phyloP scores from a whole-genome alignment of 2,797 vertebrate genomes.

The Graptemys geographica region DNA sequence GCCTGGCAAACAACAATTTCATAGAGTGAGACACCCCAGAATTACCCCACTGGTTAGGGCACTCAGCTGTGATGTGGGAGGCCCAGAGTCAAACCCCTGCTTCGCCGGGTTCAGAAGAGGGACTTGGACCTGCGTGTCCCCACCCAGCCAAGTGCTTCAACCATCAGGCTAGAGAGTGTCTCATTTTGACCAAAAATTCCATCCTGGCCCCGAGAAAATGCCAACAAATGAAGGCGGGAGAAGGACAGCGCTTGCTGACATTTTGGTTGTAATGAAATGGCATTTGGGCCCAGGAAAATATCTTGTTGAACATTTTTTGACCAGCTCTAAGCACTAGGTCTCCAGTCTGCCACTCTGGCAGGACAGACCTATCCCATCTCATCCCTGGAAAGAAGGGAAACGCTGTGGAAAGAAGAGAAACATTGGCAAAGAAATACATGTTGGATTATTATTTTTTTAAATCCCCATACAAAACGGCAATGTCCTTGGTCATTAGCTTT shows the following conservation, averaged over 20 bases:
- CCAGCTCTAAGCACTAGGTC: background rate
- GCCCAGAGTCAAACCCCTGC: background rate
- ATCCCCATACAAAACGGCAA: slow-evolving; percentile 61
- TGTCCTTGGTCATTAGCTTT: slow-evolving; percentile 68
- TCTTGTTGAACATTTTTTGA: background rate
- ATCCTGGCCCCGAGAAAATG: background rate
- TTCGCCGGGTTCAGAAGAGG: background rate
- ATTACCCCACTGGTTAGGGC: background rate
- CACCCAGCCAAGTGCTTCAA: background rate
- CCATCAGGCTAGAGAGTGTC: background rate
- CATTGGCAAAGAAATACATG: slow-evolving; percentile 29
- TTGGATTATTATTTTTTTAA: slow-evolving; percentile 1
- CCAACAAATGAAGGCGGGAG: background rate
- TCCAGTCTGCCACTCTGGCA: background rate
- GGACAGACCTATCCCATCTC: slow-evolving; percentile 2
- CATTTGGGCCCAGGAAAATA: background rate
- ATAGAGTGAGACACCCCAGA: background rate
- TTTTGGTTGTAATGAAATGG: background rate
- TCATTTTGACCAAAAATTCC: background rate
- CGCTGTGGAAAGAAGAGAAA: slow-evolving; percentile 41
- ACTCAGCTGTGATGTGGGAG: background rate
- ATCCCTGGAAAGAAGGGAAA: background rate
- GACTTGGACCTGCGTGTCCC: background rate
- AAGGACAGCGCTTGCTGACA: background rate
- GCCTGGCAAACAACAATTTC: background rate